These are phyloP conservation scores for Heterodera filipjevi DNA, from an alignment of 2,888 invertebrate species.

Conservation along the genomic window DNA sequence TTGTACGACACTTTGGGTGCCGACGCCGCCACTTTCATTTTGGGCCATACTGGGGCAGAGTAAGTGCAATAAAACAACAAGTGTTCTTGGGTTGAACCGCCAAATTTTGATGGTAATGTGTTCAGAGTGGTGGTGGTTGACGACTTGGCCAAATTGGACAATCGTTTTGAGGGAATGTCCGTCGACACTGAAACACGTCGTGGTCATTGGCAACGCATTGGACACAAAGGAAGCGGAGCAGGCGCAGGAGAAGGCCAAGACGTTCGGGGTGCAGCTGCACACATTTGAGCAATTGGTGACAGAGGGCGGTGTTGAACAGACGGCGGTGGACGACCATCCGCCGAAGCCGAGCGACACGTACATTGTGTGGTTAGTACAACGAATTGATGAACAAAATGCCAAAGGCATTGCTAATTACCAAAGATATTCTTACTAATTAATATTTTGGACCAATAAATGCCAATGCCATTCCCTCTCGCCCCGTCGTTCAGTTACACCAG, in stretches of 20 bases:
- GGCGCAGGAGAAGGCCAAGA: constrained; percentile 32
- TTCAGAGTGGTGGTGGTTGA: constrained; percentile 57
- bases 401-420: background rate
- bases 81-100: no score
- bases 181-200: constrained; percentile 50
- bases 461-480: background rate
- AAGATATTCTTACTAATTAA: background rate
- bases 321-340: constrained; percentile 33
- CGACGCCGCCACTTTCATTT: constrained; percentile 81
- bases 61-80: constrained; percentile 26
- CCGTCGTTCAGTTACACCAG: constrained; percentile 60
- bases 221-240: constrained; percentile 40
- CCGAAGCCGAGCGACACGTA: constrained; percentile 65
- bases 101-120: background rate
- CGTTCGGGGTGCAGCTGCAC: constrained; percentile 45
- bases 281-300: constrained; percentile 48
- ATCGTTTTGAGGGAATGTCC: constrained; percentile 30
- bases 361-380: constrained; percentile 59
- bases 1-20: constrained; percentile 94
- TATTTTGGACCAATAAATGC: no score
- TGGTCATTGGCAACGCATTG: constrained; percentile 47
- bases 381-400: background rate
- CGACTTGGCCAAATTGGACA: constrained; percentile 31
- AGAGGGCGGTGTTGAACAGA: no score
- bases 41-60: constrained; percentile 62